Percentiles rank a stretch among this genome's conserved stretches.
phyloP scores from a whole-genome alignment of 2,113 vertebrate genomes.

The Vidua chalybeata region DNA sequence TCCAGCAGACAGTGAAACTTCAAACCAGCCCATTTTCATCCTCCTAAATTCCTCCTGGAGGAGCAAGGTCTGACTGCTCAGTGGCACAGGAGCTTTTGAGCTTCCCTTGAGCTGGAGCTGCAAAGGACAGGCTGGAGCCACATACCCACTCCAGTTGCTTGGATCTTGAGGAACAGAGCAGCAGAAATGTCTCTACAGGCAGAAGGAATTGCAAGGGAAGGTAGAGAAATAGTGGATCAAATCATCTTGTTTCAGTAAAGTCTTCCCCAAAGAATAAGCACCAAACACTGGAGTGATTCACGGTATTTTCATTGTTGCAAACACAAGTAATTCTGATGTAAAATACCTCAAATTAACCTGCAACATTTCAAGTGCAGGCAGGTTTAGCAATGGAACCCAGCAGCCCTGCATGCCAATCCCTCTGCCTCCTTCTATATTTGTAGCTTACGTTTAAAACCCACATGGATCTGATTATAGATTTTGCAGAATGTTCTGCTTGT shows the following conservation, averaged over 20 bases:
- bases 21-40: background rate
- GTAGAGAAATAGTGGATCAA: background rate
- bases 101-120: background rate
- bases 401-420: background rate
- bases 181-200: background rate
- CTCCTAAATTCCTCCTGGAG: background rate
- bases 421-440: slow-evolving; percentile 45
- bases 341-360: slow-evolving; percentile 28
- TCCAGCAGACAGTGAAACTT: background rate
- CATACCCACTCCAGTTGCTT: background rate
- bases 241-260: background rate
- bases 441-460: slow-evolving; percentile 58
- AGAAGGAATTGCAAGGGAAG: background rate
- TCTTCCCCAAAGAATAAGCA: background rate
- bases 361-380: background rate
- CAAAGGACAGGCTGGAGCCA: background rate
- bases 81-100: background rate
- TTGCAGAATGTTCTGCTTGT: slow-evolving; percentile 45
- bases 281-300: background rate
- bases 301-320: background rate
- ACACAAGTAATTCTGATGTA: background rate
- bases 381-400: slow-evolving; percentile 20
- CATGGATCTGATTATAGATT: slow-evolving; percentile 59
- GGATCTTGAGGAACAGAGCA: background rate
- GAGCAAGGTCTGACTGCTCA: background rate